Evolutionary conservation across 1,140 invertebrate species (phyloP).

Genomic region (Maconellicoccus hirsutus): DNA sequence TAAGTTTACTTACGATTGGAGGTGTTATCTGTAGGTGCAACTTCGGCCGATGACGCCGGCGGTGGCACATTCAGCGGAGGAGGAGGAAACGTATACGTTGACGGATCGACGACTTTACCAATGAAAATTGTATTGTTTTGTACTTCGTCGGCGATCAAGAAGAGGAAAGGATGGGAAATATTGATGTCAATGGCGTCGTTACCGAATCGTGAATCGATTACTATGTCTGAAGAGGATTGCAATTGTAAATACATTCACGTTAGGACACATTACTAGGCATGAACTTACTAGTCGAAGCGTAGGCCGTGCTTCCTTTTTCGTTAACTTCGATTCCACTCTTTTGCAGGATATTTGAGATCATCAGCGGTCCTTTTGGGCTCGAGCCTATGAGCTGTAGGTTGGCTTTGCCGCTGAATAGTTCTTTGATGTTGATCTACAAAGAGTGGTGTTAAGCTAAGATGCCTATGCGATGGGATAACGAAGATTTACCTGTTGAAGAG

Average conservation of each 20-base stretch:
- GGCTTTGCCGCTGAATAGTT: slow-evolving; percentile 55
- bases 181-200: slow-evolving; percentile 44
- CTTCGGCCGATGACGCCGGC: no score
- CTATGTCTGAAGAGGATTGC: slow-evolving; percentile 41
- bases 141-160: slow-evolving; percentile 63
- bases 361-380: slow-evolving; percentile 40
- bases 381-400: slow-evolving; percentile 50
- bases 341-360: slow-evolving; percentile 62
- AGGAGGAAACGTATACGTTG: slow-evolving; percentile 27
- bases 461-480: not conserved
- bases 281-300: slow-evolving; percentile 55
- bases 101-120: slow-evolving; percentile 53
- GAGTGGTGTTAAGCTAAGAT: no score
- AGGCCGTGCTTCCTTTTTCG: slow-evolving; percentile 67
- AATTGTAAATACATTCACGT: not conserved
- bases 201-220: slow-evolving; percentile 58
- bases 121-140: slow-evolving; percentile 57
- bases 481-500: slow-evolving; percentile 45
- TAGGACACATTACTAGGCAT: not conserved
- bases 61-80: not conserved
- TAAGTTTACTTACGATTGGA: no score
- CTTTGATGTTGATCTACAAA: slow-evolving; percentile 55
- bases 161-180: slow-evolving; percentile 61
- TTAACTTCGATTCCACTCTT: slow-evolving; percentile 72
- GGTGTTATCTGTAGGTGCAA: no score